These are phyloP conservation scores for Xiphophorus birchmanni DNA, from an alignment of 2,797 vertebrate genomes.

Conservation along the genomic window DNA sequence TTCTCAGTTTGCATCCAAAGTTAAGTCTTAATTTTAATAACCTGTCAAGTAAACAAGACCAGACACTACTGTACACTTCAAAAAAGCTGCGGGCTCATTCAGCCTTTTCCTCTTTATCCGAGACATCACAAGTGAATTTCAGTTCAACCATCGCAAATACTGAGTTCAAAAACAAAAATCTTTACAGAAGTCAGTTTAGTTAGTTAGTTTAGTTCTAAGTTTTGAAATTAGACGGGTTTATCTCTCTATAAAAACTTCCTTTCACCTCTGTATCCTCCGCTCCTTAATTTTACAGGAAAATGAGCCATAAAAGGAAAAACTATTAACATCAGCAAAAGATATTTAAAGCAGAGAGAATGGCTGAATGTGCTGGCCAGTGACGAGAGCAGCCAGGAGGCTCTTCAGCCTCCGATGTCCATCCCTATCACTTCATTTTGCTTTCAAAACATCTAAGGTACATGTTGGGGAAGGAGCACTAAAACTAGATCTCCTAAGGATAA, in stretches of 20 bases:
- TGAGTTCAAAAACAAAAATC: conserved; percentile 6
- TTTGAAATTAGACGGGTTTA: conserved; percentile 40
- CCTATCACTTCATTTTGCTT: conserved; percentile 52
- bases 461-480: conserved; percentile 63
- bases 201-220: neutral
- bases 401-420: conserved; percentile 62
- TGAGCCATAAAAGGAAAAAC: conserved; percentile 70
- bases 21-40: conserved; percentile 27
- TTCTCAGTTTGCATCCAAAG: conserved; percentile 8
- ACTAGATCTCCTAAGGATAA: conserved; percentile 66
- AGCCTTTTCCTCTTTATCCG: neutral
- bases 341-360: conserved; percentile 72
- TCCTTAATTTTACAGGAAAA: conserved; percentile 73
- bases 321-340: conserved; percentile 78
- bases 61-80: neutral
- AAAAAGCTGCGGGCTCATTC: neutral
- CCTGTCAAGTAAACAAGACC: conserved; percentile 18
- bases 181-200: conserved; percentile 5
- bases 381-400: conserved; percentile 69
- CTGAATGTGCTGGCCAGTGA: conserved; percentile 72
- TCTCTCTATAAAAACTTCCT: conserved; percentile 39
- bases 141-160: conserved; percentile 13
- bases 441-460: conserved; percentile 60
- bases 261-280: conserved; percentile 65
- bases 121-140: neutral